A percentile compares a stretch with the other conserved stretches of the same genome.
Conservation (phyloP, 2,888 invertebrate genomes). For the Xestobium rufovillosum region DNA sequence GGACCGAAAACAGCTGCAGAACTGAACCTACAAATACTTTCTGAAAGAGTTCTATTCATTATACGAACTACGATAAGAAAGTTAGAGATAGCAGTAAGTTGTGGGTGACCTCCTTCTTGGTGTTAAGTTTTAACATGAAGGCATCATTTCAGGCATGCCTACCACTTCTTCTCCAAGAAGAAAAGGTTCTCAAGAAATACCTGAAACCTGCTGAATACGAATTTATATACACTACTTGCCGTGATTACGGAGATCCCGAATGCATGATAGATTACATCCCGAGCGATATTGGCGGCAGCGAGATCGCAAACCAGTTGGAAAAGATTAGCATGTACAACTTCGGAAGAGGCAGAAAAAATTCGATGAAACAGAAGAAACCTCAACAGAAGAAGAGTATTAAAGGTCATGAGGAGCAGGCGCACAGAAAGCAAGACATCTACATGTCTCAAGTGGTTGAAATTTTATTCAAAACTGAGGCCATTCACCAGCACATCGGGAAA, state of each 20-base stretch:
- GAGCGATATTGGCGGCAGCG: too few relatives aligned
- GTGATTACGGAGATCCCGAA: slow-evolving; percentile 18
- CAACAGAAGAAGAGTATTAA: not conserved
- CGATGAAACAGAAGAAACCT: not conserved
- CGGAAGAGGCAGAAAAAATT: not conserved
- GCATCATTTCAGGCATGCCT: slow-evolving; percentile 16
- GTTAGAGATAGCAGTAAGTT: slow-evolving; percentile 41
- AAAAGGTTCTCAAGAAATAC: slow-evolving; percentile 17
- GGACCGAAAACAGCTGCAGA: slow-evolving; percentile 22
- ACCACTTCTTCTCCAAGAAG: slow-evolving; percentile 17
- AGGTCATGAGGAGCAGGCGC: not conserved
- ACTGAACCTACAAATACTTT: slow-evolving; percentile 50
- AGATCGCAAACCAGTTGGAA: slow-evolving; percentile 8
- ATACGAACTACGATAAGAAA: slow-evolving; percentile 46
- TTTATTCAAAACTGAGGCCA: slow-evolving; percentile 10
- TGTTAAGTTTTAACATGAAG: too few relatives aligned
- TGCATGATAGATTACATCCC: too few relatives aligned
- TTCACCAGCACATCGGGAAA: slow-evolving; percentile 8
- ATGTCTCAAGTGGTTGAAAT: slow-evolving; percentile 18
- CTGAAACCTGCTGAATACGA: slow-evolving; percentile 17
- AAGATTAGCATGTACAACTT: slow-evolving; percentile 5
- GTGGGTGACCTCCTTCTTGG: slow-evolving; percentile 30
- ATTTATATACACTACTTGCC: slow-evolving; percentile 18
- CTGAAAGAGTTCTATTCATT: slow-evolving; percentile 48
- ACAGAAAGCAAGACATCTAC: slow-evolving; percentile 9